phyloP scores from a whole-genome alignment of 2,113 vertebrate genomes.

The Neotoma lepida region DNA sequence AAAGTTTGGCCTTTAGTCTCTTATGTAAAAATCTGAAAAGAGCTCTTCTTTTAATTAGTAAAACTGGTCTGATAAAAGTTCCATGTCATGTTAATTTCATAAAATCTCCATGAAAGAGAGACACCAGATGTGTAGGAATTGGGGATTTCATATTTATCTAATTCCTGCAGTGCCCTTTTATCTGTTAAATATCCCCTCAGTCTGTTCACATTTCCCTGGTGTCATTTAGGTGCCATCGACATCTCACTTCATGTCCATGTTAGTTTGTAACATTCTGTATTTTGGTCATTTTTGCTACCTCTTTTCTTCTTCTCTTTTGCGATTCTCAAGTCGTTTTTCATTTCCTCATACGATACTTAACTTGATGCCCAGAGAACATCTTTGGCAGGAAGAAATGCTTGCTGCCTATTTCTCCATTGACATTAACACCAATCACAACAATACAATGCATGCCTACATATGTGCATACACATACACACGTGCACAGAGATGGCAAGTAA shows the following conservation, averaged over 20 bases:
- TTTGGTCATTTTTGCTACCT: not conserved
- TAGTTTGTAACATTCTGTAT: not conserved
- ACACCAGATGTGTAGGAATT: not conserved
- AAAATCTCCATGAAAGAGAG: conserved; percentile 71
- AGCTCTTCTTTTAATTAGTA: conserved; percentile 65
- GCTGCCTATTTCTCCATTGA: conserved; percentile 1
- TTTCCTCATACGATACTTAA: conserved; percentile 10
- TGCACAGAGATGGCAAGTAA: not conserved
- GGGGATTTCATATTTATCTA: not conserved
- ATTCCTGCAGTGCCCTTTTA: not conserved
- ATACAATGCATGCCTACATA: not conserved
- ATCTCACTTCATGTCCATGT: not conserved
- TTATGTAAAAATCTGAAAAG: conserved; percentile 70
- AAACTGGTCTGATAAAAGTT: conserved; percentile 70
- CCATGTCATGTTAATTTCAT: conserved; percentile 80
- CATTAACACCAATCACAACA: not conserved
- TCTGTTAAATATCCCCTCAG: not conserved
- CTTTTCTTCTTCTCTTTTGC: not conserved
- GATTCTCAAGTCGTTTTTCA: not conserved
- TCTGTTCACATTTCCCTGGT: not conserved
- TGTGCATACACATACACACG: not conserved
- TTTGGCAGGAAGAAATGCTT: not conserved
- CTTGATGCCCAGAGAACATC: conserved; percentile 1
- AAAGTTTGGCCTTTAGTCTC: not conserved
- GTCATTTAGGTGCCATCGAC: not conserved